phyloP scores from a whole-genome alignment of 2,113 vertebrate genomes.

The Lota lota region DNA sequence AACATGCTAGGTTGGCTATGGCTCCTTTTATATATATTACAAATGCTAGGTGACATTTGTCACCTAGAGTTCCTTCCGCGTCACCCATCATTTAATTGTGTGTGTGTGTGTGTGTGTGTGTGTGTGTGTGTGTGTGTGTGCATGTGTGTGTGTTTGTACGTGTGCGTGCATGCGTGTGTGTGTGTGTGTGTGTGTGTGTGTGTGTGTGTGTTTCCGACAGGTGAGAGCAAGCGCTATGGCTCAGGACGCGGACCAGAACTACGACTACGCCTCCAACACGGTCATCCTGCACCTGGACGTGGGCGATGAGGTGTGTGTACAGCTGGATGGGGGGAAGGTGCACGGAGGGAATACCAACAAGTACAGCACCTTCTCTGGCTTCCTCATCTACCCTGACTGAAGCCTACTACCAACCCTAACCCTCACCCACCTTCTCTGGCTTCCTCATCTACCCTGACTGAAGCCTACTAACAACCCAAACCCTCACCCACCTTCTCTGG shows the following conservation, averaged over 20 bases:
- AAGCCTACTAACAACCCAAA: conserved; percentile 14
- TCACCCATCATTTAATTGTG: background rate
- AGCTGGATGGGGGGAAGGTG: conserved; percentile 92
- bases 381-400: conserved; percentile 93
- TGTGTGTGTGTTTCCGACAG: conserved; percentile 58
- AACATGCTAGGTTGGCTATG: background rate
- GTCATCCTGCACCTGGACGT: conserved; percentile 93
- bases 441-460: conserved; percentile 94
- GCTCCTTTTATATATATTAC: no score
- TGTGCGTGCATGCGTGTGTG: background rate
- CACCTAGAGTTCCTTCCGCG: background rate
- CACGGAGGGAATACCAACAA: conserved; percentile 95
- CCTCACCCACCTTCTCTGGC: conserved; percentile 94
- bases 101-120: no score
- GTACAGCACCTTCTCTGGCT: conserved; percentile 96
- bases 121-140: no score
- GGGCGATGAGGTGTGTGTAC: conserved; percentile 92
- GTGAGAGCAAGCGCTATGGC: conserved; percentile 80
- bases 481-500: conserved; percentile 93
- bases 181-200: conserved; percentile 33
- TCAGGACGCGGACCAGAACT: conserved; percentile 87
- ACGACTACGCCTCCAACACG: conserved; percentile 92
- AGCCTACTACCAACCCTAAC: background rate
- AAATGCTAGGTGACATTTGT: no score
- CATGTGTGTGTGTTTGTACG: background rate